Base-by-base conservation (phyloP, 2,113 vertebrate species). In the Syrrhaptes paradoxus region DNA sequence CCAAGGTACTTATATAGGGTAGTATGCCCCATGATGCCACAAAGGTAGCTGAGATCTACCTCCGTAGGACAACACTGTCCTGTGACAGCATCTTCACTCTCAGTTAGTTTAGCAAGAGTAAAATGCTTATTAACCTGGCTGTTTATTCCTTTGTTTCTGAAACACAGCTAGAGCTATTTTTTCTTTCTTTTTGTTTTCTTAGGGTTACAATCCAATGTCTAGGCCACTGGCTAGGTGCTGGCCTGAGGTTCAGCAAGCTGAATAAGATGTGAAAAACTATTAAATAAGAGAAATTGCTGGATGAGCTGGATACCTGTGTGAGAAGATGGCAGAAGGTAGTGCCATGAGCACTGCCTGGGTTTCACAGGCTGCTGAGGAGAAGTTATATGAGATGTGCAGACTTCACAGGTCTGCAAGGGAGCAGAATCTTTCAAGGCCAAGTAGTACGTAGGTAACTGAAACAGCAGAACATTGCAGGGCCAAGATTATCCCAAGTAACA, bases 381-480 rank as follows among this genome's bases (percentile, higher is more conserved):
- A 86, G 11, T 17, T 71, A 16, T 5, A 29, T 11, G 34, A 58
- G n/a, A 32, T 11, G 16, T 29, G 4, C 13, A 74, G 46, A 38
- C 26, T 38, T 58, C 45, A 51, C 10, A 38, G 32, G 51, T 31
- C 17, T 55, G 24, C 14, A 65, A 3, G 22, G 13, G 10, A 72
- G 24, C 9, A 76, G 57, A 75, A 79, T 54, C 17, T 68, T 87
- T 45, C 13, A 73, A 85, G 22, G 15, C 19, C 54, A 36, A 77
- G 7, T 7, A 29, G 9, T 17, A 28, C 11, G 13, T 77, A 16
- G 19, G 45, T 62, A 91, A 67, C 28, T 41, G 24, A 34, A 51
- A 43, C 26, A 49, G 11, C 0, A 0, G 16, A 21, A 61, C 0
- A 0, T 26, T 61, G 28, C 16, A 71, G 9, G 70, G 9, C 11